Conservation (phyloP, 2,888 invertebrate genomes). For the Apocheima hispidaria region DNA sequence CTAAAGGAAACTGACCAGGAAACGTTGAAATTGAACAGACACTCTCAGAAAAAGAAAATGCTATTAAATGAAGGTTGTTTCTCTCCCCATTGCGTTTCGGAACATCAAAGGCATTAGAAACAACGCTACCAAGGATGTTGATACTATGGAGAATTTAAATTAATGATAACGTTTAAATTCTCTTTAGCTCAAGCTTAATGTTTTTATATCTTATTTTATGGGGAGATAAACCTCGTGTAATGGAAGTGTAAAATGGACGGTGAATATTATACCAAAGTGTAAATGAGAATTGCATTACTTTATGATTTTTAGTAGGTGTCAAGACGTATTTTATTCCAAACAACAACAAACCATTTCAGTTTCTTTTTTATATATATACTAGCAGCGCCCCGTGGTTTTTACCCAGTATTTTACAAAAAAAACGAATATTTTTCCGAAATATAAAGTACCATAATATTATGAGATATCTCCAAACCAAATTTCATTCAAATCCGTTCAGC, state of each 20-base stretch:
- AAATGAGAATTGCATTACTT: background rate
- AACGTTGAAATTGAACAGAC: constrained; percentile 19
- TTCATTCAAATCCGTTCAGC: too few species aligned
- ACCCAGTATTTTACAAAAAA: too few species aligned
- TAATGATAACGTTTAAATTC: constrained; percentile 26
- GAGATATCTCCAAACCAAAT: too few species aligned
- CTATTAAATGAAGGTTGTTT: constrained; percentile 20
- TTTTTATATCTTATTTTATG: constrained; percentile 7
- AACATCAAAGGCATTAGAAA: constrained; percentile 26
- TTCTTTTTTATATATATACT: too few species aligned
- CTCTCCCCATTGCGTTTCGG: constrained; percentile 17
- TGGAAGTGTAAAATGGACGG: background rate
- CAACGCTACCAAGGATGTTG: constrained; percentile 18
- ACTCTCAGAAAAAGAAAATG: constrained; percentile 13
- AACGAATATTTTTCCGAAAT: too few species aligned
- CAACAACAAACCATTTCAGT: too few species aligned
- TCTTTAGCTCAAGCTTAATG: constrained; percentile 8
- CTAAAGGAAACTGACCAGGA: constrained; percentile 1
- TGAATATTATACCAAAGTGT: background rate
- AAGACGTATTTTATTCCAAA: too few species aligned
- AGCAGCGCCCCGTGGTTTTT: too few species aligned
- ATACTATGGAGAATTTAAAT: constrained; percentile 19
- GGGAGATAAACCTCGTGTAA: background rate
- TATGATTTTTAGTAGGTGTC: background rate
- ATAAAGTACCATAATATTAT: too few species aligned